Conservation (phyloP, 2,888 invertebrate genomes). For the Ophion costatus region DNA sequence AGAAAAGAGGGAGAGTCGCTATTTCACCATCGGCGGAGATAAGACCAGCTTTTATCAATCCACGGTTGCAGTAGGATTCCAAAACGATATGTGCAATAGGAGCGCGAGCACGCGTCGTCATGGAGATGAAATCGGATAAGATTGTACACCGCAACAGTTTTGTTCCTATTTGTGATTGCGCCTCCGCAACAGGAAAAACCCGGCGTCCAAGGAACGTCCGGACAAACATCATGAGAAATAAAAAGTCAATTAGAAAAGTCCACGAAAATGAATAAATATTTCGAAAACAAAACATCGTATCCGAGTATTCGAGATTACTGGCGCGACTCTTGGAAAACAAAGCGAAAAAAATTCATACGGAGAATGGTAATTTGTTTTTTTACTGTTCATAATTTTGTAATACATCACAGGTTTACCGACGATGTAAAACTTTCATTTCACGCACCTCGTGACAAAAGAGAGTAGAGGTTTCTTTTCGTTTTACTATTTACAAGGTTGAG, state of each 20-base stretch:
- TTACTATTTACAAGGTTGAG: constrained; percentile 76
- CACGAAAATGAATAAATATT: background rate
- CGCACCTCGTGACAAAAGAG: constrained; percentile 37
- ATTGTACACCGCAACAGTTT: constrained; percentile 65
- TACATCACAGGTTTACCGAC: constrained; percentile 37
- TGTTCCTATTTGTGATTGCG: constrained; percentile 6
- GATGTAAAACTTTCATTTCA: constrained; percentile 48
- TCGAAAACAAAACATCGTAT: background rate
- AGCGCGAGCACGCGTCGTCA: constrained; percentile 38
- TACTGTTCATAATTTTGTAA: constrained; percentile 53
- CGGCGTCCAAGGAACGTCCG: background rate
- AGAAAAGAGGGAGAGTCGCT: background rate
- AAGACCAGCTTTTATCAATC: constrained; percentile 45
- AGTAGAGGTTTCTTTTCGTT: constrained; percentile 35
- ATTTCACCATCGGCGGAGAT: constrained; percentile 14
- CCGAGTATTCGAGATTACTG: background rate
- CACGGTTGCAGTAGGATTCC: constrained; percentile 17
- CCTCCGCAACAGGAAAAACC: background rate
- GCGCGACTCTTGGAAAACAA: background rate
- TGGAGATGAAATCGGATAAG: constrained; percentile 78
- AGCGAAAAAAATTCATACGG: constrained; percentile 15
- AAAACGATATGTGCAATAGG: constrained; percentile 31
- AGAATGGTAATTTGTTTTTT: constrained; percentile 21
- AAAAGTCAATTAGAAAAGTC: background rate
- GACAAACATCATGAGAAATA: background rate